Evolutionary conservation across 2,888 invertebrate genomes (phyloP).

Genomic region (Boloria euphrosyne): DNA sequence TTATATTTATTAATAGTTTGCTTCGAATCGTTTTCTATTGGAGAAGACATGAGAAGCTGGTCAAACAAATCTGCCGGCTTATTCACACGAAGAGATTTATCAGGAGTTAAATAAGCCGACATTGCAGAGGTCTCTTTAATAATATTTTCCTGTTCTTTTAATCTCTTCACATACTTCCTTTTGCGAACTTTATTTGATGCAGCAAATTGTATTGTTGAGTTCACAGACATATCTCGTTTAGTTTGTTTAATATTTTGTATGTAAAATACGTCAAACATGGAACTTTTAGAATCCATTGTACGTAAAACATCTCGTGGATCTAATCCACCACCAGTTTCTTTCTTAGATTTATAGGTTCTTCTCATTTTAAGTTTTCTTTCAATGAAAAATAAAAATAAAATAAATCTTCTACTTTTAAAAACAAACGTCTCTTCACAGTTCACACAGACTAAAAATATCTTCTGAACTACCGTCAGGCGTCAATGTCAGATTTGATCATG

Average conservation of each 20-base stretch:
- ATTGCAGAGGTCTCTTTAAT: constrained; percentile 48
- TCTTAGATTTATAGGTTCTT: constrained; percentile 70
- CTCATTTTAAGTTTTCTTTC: constrained; percentile 50
- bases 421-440: constrained; percentile 27
- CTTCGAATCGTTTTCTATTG: constrained; percentile 23
- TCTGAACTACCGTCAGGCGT: too few species aligned
- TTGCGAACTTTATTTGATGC: constrained; percentile 65
- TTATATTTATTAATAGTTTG: background rate
- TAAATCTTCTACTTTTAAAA: constrained; percentile 32
- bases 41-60: constrained; percentile 58
- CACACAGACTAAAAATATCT: constrained; percentile 7
- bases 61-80: constrained; percentile 69
- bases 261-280: constrained; percentile 71
- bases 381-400: constrained; percentile 6
- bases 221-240: constrained; percentile 66
- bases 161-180: constrained; percentile 69
- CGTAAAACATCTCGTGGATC: constrained; percentile 62
- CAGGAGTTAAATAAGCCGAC: constrained; percentile 66
- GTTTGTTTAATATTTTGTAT: constrained; percentile 75
- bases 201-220: constrained; percentile 51
- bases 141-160: constrained; percentile 56
- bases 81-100: constrained; percentile 72
- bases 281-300: constrained; percentile 62
- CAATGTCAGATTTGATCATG: background rate
- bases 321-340: constrained; percentile 56